phyloP scores from a whole-genome alignment of 2,888 invertebrate genomes.

The Pseudeuparius sepicola region DNA sequence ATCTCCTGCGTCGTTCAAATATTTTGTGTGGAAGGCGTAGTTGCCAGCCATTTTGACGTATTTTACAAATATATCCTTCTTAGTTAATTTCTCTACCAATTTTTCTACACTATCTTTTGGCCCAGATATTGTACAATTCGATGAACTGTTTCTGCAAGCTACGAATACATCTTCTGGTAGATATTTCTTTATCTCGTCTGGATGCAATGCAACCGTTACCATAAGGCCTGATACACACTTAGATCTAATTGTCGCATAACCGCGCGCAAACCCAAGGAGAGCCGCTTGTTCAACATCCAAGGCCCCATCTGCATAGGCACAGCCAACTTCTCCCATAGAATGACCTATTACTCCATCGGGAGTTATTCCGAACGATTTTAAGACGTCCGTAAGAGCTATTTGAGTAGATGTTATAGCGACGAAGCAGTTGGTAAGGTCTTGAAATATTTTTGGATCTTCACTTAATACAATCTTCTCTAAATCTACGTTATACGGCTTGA shows the following conservation, averaged over 20 bases:
- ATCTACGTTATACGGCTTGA: slow-evolving; percentile 45
- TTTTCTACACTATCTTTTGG: slow-evolving; percentile 56
- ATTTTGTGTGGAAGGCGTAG: slow-evolving; percentile 68
- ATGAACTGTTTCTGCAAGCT: slow-evolving; percentile 79
- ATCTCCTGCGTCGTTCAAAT: slow-evolving; percentile 55
- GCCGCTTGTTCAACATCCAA: slow-evolving; percentile 52
- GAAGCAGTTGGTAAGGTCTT: slow-evolving; percentile 47
- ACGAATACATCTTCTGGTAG: slow-evolving; percentile 70
- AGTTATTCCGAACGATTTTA: slow-evolving; percentile 58
- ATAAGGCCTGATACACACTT: slow-evolving; percentile 23
- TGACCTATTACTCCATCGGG: slow-evolving; percentile 93
- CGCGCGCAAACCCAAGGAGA: slow-evolving; percentile 49
- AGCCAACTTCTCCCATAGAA: slow-evolving; percentile 72
- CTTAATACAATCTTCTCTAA: slow-evolving; percentile 43
- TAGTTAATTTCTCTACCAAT: slow-evolving; percentile 56
- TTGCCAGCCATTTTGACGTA: slow-evolving; percentile 36
- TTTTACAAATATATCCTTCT: slow-evolving; percentile 62
- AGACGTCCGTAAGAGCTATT: slow-evolving; percentile 80
- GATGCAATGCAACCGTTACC: slow-evolving; percentile 60
- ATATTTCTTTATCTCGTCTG: slow-evolving; percentile 38
- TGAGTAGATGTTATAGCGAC: slow-evolving; percentile 46
- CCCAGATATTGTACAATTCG: slow-evolving; percentile 86
- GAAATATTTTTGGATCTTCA: slow-evolving; percentile 39
- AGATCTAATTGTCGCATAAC: slow-evolving; percentile 38
- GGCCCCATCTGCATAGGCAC: slow-evolving; percentile 55